A percentile compares a stretch with the other conserved stretches of the same genome.
Conservation (phyloP, 2,113 vertebrate species). For the Tragulus kanchil region DNA sequence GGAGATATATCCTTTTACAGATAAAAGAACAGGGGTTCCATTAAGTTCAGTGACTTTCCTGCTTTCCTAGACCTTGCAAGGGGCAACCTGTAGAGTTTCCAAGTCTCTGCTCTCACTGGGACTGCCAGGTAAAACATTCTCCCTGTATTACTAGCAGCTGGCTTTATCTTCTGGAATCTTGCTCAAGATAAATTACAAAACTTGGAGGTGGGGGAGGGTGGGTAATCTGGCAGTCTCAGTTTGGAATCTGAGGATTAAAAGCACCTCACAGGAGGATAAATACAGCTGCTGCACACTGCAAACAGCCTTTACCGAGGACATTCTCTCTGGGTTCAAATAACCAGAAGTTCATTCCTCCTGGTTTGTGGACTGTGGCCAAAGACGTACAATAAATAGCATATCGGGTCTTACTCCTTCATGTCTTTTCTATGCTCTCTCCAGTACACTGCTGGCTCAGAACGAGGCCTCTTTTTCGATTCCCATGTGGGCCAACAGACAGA, state of each 20-base stretch:
- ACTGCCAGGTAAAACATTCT: constrained; percentile 9
- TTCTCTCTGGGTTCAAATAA: constrained; percentile 16
- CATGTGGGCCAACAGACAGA: not conserved
- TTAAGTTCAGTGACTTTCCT: constrained; percentile 51
- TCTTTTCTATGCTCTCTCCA: not conserved
- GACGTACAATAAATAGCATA: not conserved
- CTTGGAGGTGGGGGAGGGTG: not conserved
- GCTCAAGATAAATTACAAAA: not conserved
- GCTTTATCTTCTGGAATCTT: constrained; percentile 26
- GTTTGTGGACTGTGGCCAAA: not conserved
- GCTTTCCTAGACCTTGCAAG: not conserved
- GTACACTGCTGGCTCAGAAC: not conserved
- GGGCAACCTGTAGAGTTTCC: not conserved
- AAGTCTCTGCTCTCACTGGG: not conserved
- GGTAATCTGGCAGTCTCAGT: not conserved
- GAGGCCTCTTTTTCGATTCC: not conserved
- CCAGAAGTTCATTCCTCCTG: not conserved
- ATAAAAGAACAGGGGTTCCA: not conserved
- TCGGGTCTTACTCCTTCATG: not conserved
- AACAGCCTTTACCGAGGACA: not conserved
- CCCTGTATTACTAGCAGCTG: not conserved
- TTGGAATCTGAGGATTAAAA: constrained; percentile 31
- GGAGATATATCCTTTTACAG: constrained; percentile 50
- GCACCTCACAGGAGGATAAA: constrained; percentile 48
- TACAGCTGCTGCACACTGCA: not conserved